Percentiles rank a stretch among this genome's conserved stretches.
phyloP scores from a whole-genome alignment of 1,140 invertebrate genomes.

The Chlorops oryzae region DNA sequence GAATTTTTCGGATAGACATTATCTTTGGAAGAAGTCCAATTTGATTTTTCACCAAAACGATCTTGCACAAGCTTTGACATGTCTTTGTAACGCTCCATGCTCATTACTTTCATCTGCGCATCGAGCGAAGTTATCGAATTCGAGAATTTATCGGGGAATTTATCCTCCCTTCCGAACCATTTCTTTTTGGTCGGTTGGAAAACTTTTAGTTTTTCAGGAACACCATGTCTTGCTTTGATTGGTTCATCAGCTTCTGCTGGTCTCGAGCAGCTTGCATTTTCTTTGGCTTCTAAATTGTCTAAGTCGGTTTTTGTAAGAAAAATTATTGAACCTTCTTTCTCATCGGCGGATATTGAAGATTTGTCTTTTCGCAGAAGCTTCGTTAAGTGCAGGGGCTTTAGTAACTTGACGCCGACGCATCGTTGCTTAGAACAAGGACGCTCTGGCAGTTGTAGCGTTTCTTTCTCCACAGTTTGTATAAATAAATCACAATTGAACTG shows the following conservation, averaged over 20 bases:
- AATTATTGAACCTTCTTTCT: slow-evolving; percentile 58
- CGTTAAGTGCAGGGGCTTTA: slow-evolving; percentile 51
- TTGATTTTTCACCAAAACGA: slow-evolving; percentile 48
- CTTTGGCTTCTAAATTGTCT: slow-evolving; percentile 51
- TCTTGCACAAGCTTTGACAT: slow-evolving; percentile 58
- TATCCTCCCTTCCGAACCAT: slow-evolving; percentile 54
- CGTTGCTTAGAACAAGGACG: slow-evolving; percentile 50
- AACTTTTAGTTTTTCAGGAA: slow-evolving; percentile 54
- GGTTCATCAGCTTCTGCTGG: too few relatives aligned
- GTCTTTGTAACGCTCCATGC: slow-evolving; percentile 56
- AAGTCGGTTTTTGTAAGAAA: slow-evolving; percentile 58
- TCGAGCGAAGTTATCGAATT: slow-evolving; percentile 41
- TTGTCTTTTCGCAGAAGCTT: slow-evolving; percentile 52
- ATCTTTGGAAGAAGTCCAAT: not conserved
- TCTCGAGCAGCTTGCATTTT: slow-evolving; percentile 11
- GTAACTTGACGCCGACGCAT: slow-evolving; percentile 50
- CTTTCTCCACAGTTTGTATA: slow-evolving; percentile 42
- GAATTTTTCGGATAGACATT: not conserved
- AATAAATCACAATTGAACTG: slow-evolving; percentile 52
- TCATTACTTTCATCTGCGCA: slow-evolving; percentile 42
- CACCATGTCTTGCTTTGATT: not conserved
- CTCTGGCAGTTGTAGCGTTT: slow-evolving; percentile 45
- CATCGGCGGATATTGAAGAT: slow-evolving; percentile 52
- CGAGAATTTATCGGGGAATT: slow-evolving; percentile 46
- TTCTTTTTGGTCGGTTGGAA: slow-evolving; percentile 55